Evolutionary conservation across 2,888 invertebrate species (phyloP), one percentile per base, ranked within the genome.

Genomic region (Chouioia cunea): DNA sequence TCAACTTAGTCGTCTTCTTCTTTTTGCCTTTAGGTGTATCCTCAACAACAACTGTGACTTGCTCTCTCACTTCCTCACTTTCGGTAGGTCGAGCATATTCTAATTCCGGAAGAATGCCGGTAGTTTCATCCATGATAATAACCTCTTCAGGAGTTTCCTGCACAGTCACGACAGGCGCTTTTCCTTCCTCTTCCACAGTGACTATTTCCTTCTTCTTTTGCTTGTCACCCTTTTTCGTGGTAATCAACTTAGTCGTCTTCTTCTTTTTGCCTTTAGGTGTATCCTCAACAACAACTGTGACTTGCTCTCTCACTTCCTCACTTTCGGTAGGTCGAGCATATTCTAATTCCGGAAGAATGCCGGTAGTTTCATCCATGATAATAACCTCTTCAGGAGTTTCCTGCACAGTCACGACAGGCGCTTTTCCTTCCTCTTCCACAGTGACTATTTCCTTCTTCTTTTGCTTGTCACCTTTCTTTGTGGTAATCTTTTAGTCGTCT

Each of bases 191-290:
- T 70, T 83, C 82, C 1, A 86, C 80, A 14, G 81, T 81, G 16
- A 83, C 83, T 46, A 86, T 85, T 64, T 86, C 86, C 0, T 85
- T 86, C 0, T 86, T 82, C 78, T 87, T 84, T 27, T 86, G 84
- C 59, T 82, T 82, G 12, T 80, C 81, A n/a, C 84, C 85, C 65
- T 85, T 79, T 16, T 78, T 84, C 73, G 83, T 86, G 59, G 82
- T 86, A 6, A 85, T 80, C 14, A 84, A 83, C 18, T 85, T 86
- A 27, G 78, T 85, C 68, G 67, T 76, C 75, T 73, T 82, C 57
- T 80, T 79, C 0, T 70, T 76, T 58, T 71, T 77, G 0, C 75
- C 76, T 44, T 75, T 74, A 10, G 46, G 23, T 12, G 77, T 78
- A 0, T 69, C 79, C 74, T 47, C 84, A 69, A 74, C 79, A 74